A percentile compares a stretch with the other conserved stretches of the same genome.
phyloP scores from a whole-genome alignment of 64 coral and sea anemone genomes.

The Montipora foliosa region DNA sequence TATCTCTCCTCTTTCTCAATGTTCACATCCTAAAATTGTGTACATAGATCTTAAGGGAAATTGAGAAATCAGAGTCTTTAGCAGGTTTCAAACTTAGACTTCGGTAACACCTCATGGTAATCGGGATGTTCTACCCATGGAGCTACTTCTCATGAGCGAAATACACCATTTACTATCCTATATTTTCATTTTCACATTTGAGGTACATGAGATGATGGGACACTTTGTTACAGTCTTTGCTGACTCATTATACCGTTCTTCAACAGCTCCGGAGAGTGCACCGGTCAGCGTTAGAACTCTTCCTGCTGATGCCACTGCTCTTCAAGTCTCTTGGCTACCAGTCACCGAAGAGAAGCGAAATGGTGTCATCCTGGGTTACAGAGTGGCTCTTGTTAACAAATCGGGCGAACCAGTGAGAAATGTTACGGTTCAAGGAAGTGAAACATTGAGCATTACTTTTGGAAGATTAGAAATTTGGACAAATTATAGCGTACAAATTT shows the following conservation, averaged over 20 bases:
- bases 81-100: too few species aligned
- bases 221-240: neutral
- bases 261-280: conserved; percentile 32
- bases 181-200: too few species aligned
- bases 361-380: conserved; percentile 64
- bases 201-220: too few species aligned
- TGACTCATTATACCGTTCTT: neutral
- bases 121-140: too few species aligned
- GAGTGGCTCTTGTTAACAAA: conserved; percentile 2
- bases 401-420: conserved; percentile 22
- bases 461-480: conserved; percentile 60
- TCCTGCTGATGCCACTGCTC: conserved; percentile 24
- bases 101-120: too few species aligned
- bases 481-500: conserved; percentile 61
- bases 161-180: too few species aligned
- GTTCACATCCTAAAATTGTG: too few species aligned
- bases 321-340: conserved; percentile 54
- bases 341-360: conserved; percentile 34
- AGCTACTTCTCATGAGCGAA: too few species aligned
- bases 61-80: too few species aligned
- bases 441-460: neutral
- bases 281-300: conserved; percentile 19
- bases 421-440: conserved; percentile 4
- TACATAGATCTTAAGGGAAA: too few species aligned
- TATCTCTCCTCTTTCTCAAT: too few species aligned